Percentiles rank a stretch among this genome's conserved stretches.
Conservation (phyloP, 1,140 invertebrate species). For the Trichomalopsis sarcophagae region DNA sequence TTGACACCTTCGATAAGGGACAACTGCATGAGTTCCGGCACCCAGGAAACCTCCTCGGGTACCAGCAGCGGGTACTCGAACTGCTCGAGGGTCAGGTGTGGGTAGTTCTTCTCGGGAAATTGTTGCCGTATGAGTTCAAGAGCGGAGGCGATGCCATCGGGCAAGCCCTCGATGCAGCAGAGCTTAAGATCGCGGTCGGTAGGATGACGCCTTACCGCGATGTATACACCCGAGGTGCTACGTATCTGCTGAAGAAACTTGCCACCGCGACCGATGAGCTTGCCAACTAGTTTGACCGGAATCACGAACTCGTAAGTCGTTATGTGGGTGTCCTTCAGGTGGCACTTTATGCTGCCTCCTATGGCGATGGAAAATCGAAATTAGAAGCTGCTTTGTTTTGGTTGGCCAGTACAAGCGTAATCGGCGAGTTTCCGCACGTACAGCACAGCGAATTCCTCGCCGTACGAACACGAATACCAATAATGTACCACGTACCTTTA, state of each 20-base stretch:
- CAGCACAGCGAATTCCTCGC: neutral
- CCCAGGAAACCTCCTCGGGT: slow-evolving; percentile 58
- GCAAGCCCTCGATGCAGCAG: slow-evolving; percentile 88
- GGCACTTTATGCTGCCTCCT: slow-evolving; percentile 79
- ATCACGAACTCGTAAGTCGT: slow-evolving; percentile 86
- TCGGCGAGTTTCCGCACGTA: neutral
- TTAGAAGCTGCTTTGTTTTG: neutral
- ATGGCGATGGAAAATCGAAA: slow-evolving; percentile 60
- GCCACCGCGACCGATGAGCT: slow-evolving; percentile 90
- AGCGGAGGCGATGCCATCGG: slow-evolving; percentile 85
- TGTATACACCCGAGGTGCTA: slow-evolving; percentile 83
- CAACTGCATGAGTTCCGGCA: slow-evolving; percentile 78
- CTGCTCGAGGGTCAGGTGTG: slow-evolving; percentile 86
- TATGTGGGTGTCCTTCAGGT: slow-evolving; percentile 66
- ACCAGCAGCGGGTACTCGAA: slow-evolving; percentile 75
- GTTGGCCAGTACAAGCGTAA: neutral
- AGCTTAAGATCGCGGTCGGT: slow-evolving; percentile 83
- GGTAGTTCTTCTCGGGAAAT: slow-evolving; percentile 87
- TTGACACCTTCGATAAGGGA: slow-evolving; percentile 92
- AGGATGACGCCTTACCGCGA: slow-evolving; percentile 86
- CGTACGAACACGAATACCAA: neutral
- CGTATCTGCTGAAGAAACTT: slow-evolving; percentile 89
- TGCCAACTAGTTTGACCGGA: slow-evolving; percentile 86
- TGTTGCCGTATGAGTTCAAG: slow-evolving; percentile 88
- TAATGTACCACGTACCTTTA: slow-evolving; percentile 64